Evolutionary conservation across 1,140 invertebrate genomes (phyloP).

Genomic region (Octopus bimaculoides): DNA sequence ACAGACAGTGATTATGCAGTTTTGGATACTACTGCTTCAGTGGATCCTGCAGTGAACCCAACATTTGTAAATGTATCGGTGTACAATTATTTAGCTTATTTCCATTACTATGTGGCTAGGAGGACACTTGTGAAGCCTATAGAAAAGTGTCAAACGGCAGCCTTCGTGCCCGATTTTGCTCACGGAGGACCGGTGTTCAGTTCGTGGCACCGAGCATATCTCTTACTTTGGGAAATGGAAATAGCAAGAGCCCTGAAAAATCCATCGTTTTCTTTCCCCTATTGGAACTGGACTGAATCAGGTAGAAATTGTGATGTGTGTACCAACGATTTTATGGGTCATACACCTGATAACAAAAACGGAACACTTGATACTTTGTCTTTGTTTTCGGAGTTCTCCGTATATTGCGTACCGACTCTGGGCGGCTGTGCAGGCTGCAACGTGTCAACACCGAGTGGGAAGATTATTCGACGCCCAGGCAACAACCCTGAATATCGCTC

Average conservation of each 20-base stretch:
- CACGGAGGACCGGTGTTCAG: slow-evolving; percentile 44
- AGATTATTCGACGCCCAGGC: not conserved
- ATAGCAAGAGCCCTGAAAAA: not conserved
- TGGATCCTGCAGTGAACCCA: not conserved
- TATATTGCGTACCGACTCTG: not conserved
- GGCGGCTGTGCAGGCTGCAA: not conserved
- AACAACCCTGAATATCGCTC: not conserved
- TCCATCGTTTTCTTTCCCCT: not conserved
- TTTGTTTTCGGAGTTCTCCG: not conserved
- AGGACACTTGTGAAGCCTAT: not conserved
- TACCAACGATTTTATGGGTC: slow-evolving; percentile 6
- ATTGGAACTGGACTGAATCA: slow-evolving; percentile 1
- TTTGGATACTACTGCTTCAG: not conserved
- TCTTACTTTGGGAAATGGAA: slow-evolving; percentile 31
- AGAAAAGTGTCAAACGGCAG: not conserved
- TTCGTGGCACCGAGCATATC: slow-evolving; percentile 44
- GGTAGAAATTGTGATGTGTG: not conserved
- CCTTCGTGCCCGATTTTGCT: slow-evolving; percentile 19
- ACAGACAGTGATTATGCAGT: not conserved
- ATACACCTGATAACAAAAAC: not conserved
- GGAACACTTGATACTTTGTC: not conserved
- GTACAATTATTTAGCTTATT: not conserved
- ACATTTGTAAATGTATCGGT: slow-evolving; percentile 3
- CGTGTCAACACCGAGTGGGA: not conserved
- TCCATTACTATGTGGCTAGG: slow-evolving; percentile 1